Evolutionary conservation across 2,888 invertebrate genomes (phyloP).

Genomic region (Mycogona germanica): DNA sequence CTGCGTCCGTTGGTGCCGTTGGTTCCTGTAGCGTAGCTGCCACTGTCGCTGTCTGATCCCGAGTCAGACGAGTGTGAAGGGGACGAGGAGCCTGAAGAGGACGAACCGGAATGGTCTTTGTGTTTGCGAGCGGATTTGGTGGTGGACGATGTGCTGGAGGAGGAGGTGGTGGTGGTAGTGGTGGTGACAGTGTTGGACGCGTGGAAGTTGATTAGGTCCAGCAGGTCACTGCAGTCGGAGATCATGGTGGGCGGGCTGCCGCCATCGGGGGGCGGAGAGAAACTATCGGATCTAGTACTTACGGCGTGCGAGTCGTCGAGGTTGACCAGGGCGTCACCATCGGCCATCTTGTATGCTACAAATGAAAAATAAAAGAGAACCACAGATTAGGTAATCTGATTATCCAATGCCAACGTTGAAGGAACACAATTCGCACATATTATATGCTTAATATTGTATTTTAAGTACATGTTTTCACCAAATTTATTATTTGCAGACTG

Average conservation of each 20-base stretch:
- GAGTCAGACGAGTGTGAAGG: no score
- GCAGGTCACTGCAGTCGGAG: slow-evolving; percentile 18
- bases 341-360: slow-evolving; percentile 15
- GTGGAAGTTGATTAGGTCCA: slow-evolving; percentile 18
- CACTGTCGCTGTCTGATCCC: slow-evolving; percentile 16
- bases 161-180: neutral
- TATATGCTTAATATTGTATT: no score
- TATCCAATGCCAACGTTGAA: no score
- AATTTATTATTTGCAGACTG: no score
- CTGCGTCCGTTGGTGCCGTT: slow-evolving; percentile 13
- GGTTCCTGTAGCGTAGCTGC: slow-evolving; percentile 10
- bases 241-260: slow-evolving; percentile 17
- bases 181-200: slow-evolving; percentile 14
- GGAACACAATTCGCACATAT: no score
- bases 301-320: slow-evolving; percentile 12
- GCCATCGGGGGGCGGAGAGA: slow-evolving; percentile 10
- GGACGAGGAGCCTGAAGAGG: slow-evolving; percentile 7
- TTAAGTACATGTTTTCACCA: no score
- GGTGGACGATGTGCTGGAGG: neutral
- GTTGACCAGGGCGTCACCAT: slow-evolving; percentile 3
- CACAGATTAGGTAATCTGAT: no score
- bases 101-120: neutral
- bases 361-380: no score
- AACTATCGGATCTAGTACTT: slow-evolving; percentile 13
- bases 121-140: neutral